Conservation (phyloP, 1,140 invertebrate genomes). For the Eufriesea mexicana region DNA sequence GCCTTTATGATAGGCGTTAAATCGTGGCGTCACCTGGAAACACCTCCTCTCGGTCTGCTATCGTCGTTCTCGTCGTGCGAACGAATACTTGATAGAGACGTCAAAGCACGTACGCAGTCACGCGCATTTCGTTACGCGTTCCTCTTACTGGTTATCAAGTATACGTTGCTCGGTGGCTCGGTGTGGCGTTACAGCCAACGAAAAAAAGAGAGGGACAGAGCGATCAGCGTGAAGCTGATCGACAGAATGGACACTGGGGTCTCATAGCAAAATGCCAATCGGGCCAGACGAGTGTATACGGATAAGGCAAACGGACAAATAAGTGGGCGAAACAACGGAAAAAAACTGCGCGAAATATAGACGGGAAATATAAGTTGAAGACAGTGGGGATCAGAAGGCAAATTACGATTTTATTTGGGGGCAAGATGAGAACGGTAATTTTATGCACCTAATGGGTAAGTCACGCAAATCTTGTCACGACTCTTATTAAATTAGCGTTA, state of each 20-base stretch:
- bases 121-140: slow-evolving; percentile 67
- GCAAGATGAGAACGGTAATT: slow-evolving; percentile 46
- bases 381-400: background rate
- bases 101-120: slow-evolving; percentile 67
- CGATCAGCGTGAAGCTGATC: background rate
- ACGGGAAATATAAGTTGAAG: background rate
- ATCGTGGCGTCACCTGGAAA: slow-evolving; percentile 58
- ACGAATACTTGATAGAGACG: background rate
- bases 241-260: slow-evolving; percentile 44
- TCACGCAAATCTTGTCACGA: background rate
- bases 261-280: slow-evolving; percentile 38
- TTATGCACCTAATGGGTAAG: slow-evolving; percentile 50
- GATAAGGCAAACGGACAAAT: slow-evolving; percentile 20
- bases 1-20: slow-evolving; percentile 29
- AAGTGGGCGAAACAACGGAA: background rate
- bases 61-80: slow-evolving; percentile 17
- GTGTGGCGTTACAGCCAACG: slow-evolving; percentile 68
- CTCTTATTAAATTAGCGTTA: slow-evolving; percentile 47
- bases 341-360: background rate
- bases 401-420: background rate
- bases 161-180: slow-evolving; percentile 67
- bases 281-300: background rate
- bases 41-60: background rate
- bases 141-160: slow-evolving; percentile 73
- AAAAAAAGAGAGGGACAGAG: slow-evolving; percentile 13